Base-by-base conservation (phyloP, 2,113 vertebrate species). In the Bufo gargarizans region DNA sequence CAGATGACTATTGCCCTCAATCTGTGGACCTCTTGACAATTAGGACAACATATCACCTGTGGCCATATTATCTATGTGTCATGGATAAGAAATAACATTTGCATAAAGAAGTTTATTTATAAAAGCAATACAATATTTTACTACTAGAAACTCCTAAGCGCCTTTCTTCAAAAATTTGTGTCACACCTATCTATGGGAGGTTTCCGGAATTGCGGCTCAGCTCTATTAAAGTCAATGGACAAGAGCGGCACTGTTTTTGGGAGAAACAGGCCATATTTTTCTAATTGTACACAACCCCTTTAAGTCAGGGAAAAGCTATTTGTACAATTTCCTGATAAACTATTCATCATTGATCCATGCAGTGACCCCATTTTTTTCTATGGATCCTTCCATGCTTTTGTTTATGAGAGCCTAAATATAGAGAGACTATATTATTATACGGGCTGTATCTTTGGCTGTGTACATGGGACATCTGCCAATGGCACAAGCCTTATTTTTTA, bases 361-460 rank as follows among this genome's bases (percentile, higher is more conserved):
- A 55, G 19, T 22, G 19, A 33, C 77, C 61, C 81, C 47, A 22
- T 69, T 83, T n/a, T 72, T 65, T 65, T 45, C 55, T 12, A n/a
- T 14, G 22, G 43, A 49, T 55, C n/a, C n/a, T 63, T 82, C 49
- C 49, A 50, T 53, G 61, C 63, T 83, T 61, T 83, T 83, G 63
- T 83, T 83, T 83, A 83, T 83, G 63, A 55, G 82, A 0, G 4
- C n/a, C 63, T 69, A 84, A 84, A 69, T 55, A 69, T 84, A 71
- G 82, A 71, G 22, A 53, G 47, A 19, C 63, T 33, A 84, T 71
- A 67, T 84, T 84, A 84, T 84, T 84, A 50, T 83, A 83, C 61
- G 22, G 61, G 61, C 19, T 83, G 61, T 83, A 84, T 84, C 82
- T 63, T 67, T 50, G 13, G 63, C 72, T 63, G 53, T 67, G 47